These are phyloP conservation scores for Odontamblyopus rebecca DNA, from an alignment of 2,797 vertebrate genomes.

Conservation along the genomic window DNA sequence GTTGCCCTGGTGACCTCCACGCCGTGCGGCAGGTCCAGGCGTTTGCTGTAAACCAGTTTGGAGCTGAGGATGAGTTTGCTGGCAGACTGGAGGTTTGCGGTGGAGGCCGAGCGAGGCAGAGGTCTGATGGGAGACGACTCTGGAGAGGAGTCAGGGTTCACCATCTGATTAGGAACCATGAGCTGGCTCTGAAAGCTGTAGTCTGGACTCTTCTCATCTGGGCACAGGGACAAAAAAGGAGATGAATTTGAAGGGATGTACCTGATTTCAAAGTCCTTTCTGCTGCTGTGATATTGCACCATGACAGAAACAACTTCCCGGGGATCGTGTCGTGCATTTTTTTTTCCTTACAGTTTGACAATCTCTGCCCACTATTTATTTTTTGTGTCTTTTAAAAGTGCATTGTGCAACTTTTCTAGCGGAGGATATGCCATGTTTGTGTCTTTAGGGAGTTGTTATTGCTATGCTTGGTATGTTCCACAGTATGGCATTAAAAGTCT, in stretches of 20 bases:
- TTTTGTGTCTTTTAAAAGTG: too few relatives aligned
- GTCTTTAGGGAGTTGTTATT: too few relatives aligned
- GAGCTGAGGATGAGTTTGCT: constrained; percentile 98
- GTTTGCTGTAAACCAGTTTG: constrained; percentile 91
- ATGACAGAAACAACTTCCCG: too few relatives aligned
- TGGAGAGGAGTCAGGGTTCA: constrained; percentile 84
- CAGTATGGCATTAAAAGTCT: too few relatives aligned
- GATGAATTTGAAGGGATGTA: neutral
- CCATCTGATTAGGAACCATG: constrained; percentile 81
- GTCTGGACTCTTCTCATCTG: constrained; percentile 80
- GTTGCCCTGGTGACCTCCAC: constrained; percentile 95
- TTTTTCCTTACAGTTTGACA: neutral
- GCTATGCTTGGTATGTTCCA: too few relatives aligned
- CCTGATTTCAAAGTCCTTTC: too few relatives aligned
- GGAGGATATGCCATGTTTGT: too few relatives aligned
- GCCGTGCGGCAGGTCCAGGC: constrained; percentile 87
- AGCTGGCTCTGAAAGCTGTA: constrained; percentile 84
- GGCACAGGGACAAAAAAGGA: constrained; percentile 27
- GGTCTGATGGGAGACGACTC: constrained; percentile 85
- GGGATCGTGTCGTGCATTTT: neutral
- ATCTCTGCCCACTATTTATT: too few relatives aligned
- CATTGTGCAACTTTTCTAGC: too few relatives aligned
- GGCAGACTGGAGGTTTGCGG: constrained; percentile 95
- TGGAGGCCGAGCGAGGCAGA: constrained; percentile 93
- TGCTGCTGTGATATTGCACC: too few relatives aligned